Evolutionary conservation across 2,797 vertebrate genomes (phyloP), one percentile per base, ranked within the genome.

Genomic region (Carcharodon carcharias): DNA sequence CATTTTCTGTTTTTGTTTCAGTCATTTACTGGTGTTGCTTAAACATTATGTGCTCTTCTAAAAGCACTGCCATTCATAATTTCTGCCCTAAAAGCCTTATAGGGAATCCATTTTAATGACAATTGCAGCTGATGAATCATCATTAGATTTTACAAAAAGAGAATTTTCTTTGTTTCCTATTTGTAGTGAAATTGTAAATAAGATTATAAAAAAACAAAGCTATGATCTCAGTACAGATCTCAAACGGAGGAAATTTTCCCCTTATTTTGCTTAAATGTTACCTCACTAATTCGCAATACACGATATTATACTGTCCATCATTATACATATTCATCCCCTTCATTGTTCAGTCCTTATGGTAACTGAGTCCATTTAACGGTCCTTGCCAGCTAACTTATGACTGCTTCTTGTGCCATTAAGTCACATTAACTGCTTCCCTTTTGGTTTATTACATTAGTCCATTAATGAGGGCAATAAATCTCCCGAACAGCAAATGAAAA

Each of bases 401-500:
- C 56, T 5, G 0, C 31, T n/a, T n/a, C 63, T 63, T 92, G 31
- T 58, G 89, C 58, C 89, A 28, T 58, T 91, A 63, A 92, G 58
- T 63, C 31, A 40, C 16, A 92, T 63, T 92, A 92, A 92, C 89
- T 63, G 35, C 56, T 92, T 92, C 56, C 31, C 21, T 92, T 92
- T 92, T 63, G 31, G 58, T 63, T 92, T 92, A 92, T 61, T 63
- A 92, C 31, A 63, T 26, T 9, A 7, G 40, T 50, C 82, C 40
- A 82, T 91, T 21, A 92, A 61, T 58, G 88, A 91, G 40, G 21
- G 45, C n/a, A 58, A 63, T 63, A 92, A 92, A 92, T n/a, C 89
- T n/a, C 21, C 4, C 18, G 89, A 61, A n/a, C 56, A 63, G 12
- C 58, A 92, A 63, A 92, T 92, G 35, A 92, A 92, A 92, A 92